These are phyloP conservation scores for Rhegmatorhina hoffmannsi DNA, from an alignment of 2,113 vertebrate genomes.

Conservation along the genomic window DNA sequence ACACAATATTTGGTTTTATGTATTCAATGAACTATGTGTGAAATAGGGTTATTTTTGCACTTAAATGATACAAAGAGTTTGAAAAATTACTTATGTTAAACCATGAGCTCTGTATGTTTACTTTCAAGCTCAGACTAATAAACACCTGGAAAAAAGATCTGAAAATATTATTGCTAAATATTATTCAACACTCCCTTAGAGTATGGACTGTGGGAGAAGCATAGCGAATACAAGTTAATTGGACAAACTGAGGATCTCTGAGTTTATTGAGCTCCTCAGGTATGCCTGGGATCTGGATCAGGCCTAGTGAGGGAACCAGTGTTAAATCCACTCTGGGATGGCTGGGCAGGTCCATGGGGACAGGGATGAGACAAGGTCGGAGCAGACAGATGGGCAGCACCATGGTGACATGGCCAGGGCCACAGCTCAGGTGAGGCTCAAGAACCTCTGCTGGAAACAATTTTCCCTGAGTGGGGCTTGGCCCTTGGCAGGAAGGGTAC, in stretches of 20 bases:
- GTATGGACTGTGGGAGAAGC: neutral
- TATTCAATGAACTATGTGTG: neutral
- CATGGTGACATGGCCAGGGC: rapidly evolving
- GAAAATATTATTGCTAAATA: neutral
- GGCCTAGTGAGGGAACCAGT: neutral
- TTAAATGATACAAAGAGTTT: neutral
- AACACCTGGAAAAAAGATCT: neutral
- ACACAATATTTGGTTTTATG: neutral
- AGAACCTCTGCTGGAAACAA: neutral
- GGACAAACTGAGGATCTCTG: neutral
- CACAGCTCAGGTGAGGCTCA: rapidly evolving
- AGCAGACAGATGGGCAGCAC: rapidly evolving
- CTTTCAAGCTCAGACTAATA: neutral
- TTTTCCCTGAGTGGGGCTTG: no score
- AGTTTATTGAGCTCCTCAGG: neutral
- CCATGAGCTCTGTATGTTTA: neutral
- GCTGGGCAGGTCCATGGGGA: rapidly evolving
- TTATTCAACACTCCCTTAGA: neutral
- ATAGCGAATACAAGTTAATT: neutral
- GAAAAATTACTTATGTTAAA: neutral
- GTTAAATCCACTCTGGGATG: neutral
- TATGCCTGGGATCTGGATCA: neutral
- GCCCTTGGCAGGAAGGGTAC: neutral
- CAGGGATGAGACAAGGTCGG: neutral
- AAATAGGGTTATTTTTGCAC: neutral